These are phyloP conservation scores for Leptodon cayanensis DNA, from an alignment of 2,797 vertebrate species.

Conservation along the genomic window DNA sequence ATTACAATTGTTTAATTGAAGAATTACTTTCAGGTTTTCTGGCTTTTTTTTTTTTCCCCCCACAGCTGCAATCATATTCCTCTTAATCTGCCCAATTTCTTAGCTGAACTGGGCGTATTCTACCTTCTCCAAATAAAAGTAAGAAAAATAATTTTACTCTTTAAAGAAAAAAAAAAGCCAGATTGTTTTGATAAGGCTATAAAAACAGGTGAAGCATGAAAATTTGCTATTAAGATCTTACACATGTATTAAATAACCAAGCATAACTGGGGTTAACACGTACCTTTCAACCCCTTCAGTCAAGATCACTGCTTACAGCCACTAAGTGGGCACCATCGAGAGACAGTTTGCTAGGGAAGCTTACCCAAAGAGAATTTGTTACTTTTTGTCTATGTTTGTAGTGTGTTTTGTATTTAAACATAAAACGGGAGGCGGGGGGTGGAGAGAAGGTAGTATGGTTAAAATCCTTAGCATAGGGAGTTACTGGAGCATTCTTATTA, in stretches of 20 bases:
- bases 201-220: not conserved
- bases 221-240: not conserved
- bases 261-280: not conserved
- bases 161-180: not conserved
- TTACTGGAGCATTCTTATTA: not conserved
- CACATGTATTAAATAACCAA: not conserved
- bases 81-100: not conserved
- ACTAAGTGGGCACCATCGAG: not conserved
- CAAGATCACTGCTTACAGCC: not conserved
- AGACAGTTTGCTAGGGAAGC: not conserved
- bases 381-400: not conserved
- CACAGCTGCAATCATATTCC: not conserved
- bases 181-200: not conserved
- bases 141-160: not conserved
- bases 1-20: not conserved
- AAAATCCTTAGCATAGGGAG: not conserved
- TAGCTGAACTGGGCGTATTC: not conserved
- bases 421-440: fast-evolving
- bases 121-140: not conserved
- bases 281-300: not conserved
- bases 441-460: fast-evolving
- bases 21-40: not conserved
- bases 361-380: not conserved
- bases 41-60: not conserved
- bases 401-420: not conserved